Conservation (phyloP, 2,888 invertebrate species). For the Rhingia rostrata region DNA sequence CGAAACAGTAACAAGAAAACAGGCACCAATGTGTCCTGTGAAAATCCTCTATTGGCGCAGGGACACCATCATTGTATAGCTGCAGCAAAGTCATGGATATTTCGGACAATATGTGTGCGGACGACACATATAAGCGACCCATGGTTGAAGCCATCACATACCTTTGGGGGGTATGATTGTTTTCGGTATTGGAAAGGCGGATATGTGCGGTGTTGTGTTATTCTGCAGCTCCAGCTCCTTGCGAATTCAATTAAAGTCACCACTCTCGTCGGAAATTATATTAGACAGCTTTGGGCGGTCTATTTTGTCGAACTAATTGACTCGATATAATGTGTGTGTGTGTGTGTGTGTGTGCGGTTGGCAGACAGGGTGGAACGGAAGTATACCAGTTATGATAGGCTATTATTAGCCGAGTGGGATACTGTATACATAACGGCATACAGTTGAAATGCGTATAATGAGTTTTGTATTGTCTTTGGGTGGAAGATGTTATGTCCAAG, state of each 20-base stretch:
- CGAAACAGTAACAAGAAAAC: conserved; percentile 16
- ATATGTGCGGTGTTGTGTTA: conserved; percentile 16
- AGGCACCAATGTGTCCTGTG: conserved; percentile 20
- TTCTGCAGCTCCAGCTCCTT: conserved; percentile 35
- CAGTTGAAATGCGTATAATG: conserved; percentile 1
- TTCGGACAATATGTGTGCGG: conserved; percentile 19
- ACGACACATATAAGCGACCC: conserved; percentile 23
- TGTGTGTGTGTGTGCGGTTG: conserved; percentile 11
- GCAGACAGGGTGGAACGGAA: conserved; percentile 46
- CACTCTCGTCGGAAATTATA: conserved; percentile 58
- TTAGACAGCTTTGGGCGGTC: conserved; percentile 50
- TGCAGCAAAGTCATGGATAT: background rate
- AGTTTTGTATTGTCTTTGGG: conserved; percentile 9
- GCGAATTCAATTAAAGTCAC: conserved; percentile 60
- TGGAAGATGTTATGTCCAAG: background rate
- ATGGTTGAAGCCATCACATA: conserved; percentile 29
- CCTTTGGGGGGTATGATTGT: background rate
- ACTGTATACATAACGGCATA: background rate
- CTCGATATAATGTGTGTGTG: conserved; percentile 47
- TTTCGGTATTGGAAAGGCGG: background rate
- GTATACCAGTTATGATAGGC: conserved; percentile 53
- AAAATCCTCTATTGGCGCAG: conserved; percentile 35
- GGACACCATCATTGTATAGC: conserved; percentile 1
- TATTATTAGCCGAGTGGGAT: conserved; percentile 32
- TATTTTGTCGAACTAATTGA: conserved; percentile 56